Evolutionary conservation across 1,140 invertebrate genomes (phyloP), one percentile per base, ranked within the genome.

Genomic region (Drosophila nikananu): DNA sequence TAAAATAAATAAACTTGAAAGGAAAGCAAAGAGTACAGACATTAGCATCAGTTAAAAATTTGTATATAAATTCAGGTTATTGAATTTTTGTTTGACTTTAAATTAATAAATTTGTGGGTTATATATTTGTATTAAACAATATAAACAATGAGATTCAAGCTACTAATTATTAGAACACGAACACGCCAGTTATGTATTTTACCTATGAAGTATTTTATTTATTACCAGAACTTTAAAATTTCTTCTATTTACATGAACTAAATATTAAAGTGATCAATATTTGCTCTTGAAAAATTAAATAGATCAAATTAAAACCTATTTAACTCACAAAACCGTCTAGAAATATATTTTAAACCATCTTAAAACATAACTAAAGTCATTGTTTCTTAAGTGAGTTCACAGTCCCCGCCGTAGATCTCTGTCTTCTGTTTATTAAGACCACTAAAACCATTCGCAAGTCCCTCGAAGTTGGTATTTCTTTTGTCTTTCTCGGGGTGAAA

Each of bases 401-500:
- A 7, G 21, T 48, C 44, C 12, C 17, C 19, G 0, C 19, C 35
- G 1, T 19, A 35, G 17, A 48, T 51, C 41, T 32, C 17, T 12
- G 32, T 32, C 12, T 35, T 15, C 42, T 32, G 13, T 68, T 70
- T 13, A 35, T 67, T 67, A 35, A 25, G 37, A 42, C 23, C 23
- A 30, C 46, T 70, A 25, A 25, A 42, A 68, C 27, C 46, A 35
- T 39, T 48, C 65, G 19, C 23, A 25, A 44, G 66, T 58, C 30
- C 37, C 25, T 63, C 19, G 15, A 61, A 42, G 41, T 57, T 62
- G 32, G 41, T 59, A 49, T 70, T 63, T 78, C 42, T 66, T 62
- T 77, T 76, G 60, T 77, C 21, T 58, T 58, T 66, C 37, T 27
- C 10, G 39, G 66, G 81, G 83, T 87, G 83, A 87, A 87, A 87